phyloP scores from a whole-genome alignment of 1,140 invertebrate species.

The Apis laboriosa region DNA sequence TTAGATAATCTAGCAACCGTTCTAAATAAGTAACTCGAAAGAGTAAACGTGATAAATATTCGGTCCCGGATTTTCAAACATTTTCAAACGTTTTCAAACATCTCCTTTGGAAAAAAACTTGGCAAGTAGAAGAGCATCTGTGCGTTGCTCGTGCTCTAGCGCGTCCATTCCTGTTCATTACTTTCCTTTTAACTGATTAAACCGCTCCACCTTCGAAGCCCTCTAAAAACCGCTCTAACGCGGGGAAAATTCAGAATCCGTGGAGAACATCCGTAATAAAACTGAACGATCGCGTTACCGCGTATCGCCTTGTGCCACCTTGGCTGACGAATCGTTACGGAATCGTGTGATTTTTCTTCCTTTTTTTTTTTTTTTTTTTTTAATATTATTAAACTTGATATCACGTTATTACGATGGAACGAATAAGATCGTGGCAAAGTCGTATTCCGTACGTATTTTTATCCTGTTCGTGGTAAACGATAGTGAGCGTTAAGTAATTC shows the following conservation, averaged over 20 bases:
- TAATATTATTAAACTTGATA: too few relatives aligned
- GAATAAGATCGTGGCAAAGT: too few relatives aligned
- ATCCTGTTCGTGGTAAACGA: not conserved
- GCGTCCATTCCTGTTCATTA: not conserved
- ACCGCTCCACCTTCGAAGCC: not conserved
- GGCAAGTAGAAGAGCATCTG: not conserved
- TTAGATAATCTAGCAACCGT: too few relatives aligned
- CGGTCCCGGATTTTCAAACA: too few relatives aligned
- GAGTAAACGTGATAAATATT: too few relatives aligned
- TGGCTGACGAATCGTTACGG: not conserved
- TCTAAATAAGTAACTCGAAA: too few relatives aligned
- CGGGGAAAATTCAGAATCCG: not conserved
- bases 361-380: too few relatives aligned
- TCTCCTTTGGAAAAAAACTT: too few relatives aligned
- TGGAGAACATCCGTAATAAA: not conserved
- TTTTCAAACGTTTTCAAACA: not conserved
- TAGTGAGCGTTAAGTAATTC: constrained; percentile 46
- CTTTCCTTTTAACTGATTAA: constrained; percentile 28
- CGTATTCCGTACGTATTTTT: not conserved
- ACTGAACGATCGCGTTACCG: not conserved
- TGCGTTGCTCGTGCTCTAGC: not conserved
- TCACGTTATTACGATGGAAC: too few relatives aligned
- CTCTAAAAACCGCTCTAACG: not conserved
- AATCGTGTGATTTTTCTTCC: not conserved
- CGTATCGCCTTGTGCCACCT: not conserved